These are phyloP conservation scores for Papilio gigon DNA, from an alignment of 2,888 invertebrate genomes.

Conservation along the genomic window DNA sequence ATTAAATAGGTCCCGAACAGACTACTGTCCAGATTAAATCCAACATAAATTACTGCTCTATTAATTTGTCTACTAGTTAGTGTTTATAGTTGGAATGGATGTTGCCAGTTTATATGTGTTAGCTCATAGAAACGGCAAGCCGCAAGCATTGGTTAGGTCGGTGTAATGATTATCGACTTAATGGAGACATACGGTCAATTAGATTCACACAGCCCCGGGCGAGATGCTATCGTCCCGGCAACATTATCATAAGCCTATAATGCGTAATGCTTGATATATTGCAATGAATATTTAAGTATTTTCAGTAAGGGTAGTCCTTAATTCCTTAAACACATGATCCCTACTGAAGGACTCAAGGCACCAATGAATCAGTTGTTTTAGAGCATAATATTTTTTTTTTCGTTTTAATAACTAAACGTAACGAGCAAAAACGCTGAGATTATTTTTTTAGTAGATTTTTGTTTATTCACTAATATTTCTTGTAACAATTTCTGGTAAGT, in stretches of 20 bases:
- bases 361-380: too few relatives aligned
- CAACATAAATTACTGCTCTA: slow-evolving; percentile 43
- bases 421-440: background rate
- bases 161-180: slow-evolving; percentile 33
- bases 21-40: slow-evolving; percentile 44
- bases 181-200: slow-evolving; percentile 40
- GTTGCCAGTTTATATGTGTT: slow-evolving; percentile 34
- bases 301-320: too few relatives aligned
- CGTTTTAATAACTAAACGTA: slow-evolving; percentile 10
- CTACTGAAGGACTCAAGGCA: too few relatives aligned
- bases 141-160: slow-evolving; percentile 35
- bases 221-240: slow-evolving; percentile 20
- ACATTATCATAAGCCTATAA: slow-evolving; percentile 20
- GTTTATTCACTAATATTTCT: too few relatives aligned
- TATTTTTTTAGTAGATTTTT: too few relatives aligned
- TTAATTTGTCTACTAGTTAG: slow-evolving; percentile 39
- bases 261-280: background rate
- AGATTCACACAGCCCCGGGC: slow-evolving; percentile 24
- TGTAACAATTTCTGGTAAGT: too few relatives aligned
- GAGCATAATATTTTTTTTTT: too few relatives aligned
- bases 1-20: slow-evolving; percentile 43
- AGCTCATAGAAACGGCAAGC: slow-evolving; percentile 38
- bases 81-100: slow-evolving; percentile 33
- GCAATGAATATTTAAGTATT: background rate
- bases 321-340: too few relatives aligned